Conservation (phyloP, 2,888 invertebrate genomes). For the Frankliniella fusca region DNA sequence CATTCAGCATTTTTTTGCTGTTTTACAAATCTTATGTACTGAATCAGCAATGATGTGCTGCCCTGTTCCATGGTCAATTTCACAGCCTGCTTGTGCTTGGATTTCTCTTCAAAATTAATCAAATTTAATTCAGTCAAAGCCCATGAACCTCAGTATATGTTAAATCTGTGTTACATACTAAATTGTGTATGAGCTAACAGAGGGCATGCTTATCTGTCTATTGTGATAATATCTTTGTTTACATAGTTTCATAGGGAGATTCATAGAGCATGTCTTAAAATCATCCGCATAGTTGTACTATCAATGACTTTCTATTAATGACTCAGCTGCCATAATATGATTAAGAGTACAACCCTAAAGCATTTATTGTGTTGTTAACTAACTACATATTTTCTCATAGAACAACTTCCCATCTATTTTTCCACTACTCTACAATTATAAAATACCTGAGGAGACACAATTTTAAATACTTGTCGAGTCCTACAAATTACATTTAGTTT, state of each 20-base stretch:
- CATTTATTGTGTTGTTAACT: conserved; percentile 8
- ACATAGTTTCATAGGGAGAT: conserved; percentile 4
- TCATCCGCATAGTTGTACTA: neutral
- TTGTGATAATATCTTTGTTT: conserved; percentile 14
- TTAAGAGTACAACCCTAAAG: neutral
- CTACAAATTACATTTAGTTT: too few species aligned
- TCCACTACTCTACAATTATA: neutral
- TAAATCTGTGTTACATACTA: too few species aligned
- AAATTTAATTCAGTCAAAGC: too few species aligned
- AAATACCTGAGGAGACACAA: neutral
- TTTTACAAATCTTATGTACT: too few species aligned
- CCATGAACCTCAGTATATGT: too few species aligned
- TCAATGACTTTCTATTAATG: neutral
- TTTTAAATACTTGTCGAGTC: too few species aligned
- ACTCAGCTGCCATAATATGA: neutral
- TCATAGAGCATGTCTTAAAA: neutral
- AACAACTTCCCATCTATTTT: conserved; percentile 6
- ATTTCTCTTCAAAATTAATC: too few species aligned
- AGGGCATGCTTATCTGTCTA: neutral
- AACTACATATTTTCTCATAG: neutral
- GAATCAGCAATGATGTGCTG: too few species aligned
- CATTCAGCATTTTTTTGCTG: too few species aligned
- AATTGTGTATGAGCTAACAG: neutral
- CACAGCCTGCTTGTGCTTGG: too few species aligned
- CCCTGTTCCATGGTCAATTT: too few species aligned